Conservation (phyloP, 92 coral and sea anemone species). For the Pocillopora grandis region DNA sequence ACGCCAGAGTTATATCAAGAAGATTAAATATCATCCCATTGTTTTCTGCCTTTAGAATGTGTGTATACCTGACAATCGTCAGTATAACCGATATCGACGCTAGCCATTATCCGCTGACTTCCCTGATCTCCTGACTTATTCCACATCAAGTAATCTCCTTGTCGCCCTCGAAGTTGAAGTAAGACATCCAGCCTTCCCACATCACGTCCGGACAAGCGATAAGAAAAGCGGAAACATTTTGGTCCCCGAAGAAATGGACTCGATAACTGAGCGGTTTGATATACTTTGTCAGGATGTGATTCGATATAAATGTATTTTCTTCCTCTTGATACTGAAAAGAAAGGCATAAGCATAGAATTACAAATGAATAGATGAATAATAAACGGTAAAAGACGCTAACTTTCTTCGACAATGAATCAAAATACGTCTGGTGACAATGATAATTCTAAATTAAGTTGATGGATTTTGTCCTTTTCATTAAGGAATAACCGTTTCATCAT, state of each 20-base stretch:
- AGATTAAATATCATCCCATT: no score
- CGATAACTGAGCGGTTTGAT: not conserved
- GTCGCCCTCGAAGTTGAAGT: not conserved
- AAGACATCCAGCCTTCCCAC: slow-evolving; percentile 11
- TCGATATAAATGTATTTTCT: slow-evolving; percentile 10
- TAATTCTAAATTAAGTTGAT: no score
- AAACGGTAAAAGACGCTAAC: no score
- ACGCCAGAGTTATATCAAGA: no score
- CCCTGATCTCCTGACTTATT: slow-evolving; percentile 8
- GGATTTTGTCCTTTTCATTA: no score
- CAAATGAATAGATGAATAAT: no score
- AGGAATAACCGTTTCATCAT: no score
- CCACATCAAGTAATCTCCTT: not conserved
- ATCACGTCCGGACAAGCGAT: slow-evolving; percentile 17
- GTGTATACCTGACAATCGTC: slow-evolving; percentile 10
- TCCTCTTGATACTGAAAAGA: not conserved
- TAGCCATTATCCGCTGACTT: slow-evolving; percentile 12
- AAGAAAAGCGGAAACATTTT: slow-evolving; percentile 23
- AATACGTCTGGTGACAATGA: no score
- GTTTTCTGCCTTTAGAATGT: no score
- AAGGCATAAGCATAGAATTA: not conserved
- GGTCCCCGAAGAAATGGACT: slow-evolving; percentile 32
- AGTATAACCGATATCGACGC: slow-evolving; percentile 5
- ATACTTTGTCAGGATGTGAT: not conserved
- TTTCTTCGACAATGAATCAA: no score